A percentile compares a stretch with the other conserved stretches of the same genome.
Conservation (phyloP, 2,113 vertebrate species). For the Hippoglossus stenolepis region DNA sequence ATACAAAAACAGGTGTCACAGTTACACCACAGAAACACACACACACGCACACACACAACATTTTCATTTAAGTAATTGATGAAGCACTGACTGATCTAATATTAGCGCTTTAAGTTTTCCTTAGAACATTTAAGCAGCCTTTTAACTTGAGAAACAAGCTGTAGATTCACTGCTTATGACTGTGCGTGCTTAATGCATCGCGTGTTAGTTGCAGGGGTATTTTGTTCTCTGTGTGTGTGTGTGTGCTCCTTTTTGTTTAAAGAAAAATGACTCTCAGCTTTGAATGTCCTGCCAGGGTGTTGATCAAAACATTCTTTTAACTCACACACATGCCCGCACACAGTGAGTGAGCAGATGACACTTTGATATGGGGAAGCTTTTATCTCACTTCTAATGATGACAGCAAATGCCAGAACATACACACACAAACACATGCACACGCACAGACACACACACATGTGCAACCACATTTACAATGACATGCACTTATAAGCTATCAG, state of each 20-base stretch:
- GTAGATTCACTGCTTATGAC: not conserved
- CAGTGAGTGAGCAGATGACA: conserved; percentile 60
- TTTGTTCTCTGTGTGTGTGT: not conserved
- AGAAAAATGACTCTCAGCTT: conserved; percentile 47
- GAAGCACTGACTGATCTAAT: conserved; percentile 28
- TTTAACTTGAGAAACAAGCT: conserved; percentile 11
- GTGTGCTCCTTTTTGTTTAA: conserved; percentile 18
- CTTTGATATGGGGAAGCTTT: conserved; percentile 72
- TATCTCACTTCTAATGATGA: conserved; percentile 63
- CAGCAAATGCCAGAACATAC: conserved; percentile 52
- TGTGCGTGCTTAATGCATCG: not conserved
- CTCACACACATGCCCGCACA: conserved; percentile 27
- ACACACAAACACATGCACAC: not conserved
- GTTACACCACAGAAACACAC: not conserved
- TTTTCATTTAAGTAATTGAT: conserved; percentile 17
- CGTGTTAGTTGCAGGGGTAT: not conserved
- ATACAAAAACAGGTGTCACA: conserved; percentile 26
- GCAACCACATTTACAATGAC: conserved; percentile 2
- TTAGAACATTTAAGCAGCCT: conserved; percentile 15
- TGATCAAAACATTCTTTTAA: conserved; percentile 69
- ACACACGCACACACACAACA: not conserved
- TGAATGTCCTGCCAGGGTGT: conserved; percentile 45
- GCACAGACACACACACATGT: not conserved
- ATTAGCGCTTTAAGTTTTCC: conserved; percentile 5
- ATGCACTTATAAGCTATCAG: not conserved